Evolutionary conservation across 2,113 vertebrate species (phyloP), one percentile per base, ranked within the genome.

Genomic region (Poeciliopsis prolifica): DNA sequence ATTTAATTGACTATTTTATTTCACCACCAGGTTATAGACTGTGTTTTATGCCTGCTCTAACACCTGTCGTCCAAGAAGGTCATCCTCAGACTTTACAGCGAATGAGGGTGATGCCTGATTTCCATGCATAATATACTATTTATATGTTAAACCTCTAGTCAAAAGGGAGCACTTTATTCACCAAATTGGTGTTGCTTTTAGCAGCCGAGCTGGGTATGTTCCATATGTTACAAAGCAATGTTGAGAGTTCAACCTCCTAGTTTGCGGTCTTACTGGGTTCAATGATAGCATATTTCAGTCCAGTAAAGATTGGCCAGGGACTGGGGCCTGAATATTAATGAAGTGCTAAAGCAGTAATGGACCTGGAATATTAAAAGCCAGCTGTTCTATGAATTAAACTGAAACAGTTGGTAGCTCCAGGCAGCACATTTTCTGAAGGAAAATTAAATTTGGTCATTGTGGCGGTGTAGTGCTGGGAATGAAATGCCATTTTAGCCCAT

Each of bases 1-100:
- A 79, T 92, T 92, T 93, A 93, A 93, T 94, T 92, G 86, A 87
- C 85, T 89, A 78, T 92, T 91, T 91, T 87, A 92, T 91, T 86
- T 91, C 83, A 89, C 88, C 88, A 87, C 72, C 74, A 72, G 86
- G 88, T 89, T 81, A 90, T 77, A 83, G 74, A 73, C 87, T 87
- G 80, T 82, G 30, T 88, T 86, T 91, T 84, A 92, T 87, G 82
- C 85, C 78, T 84, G 75, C 48, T 80, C 72, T 72, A 88, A 91
- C 92, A 94, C 90, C 91, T 93, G 92, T 84, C 84, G 64, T 87
- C 88, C 83, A 80, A 84, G 88, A 93, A 93, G 91, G 91, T 91
- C 89, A 90, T 86, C 71, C 78, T 83, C 79, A 85, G 67, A 69
- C 14, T 37, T 62, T 58, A 60, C 80, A 68, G 11, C 0, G 61